A percentile compares a stretch with the other conserved stretches of the same genome.
Evolutionary conservation across 2,888 invertebrate species (phyloP).

Genomic region (Auanema sp.): DNA sequence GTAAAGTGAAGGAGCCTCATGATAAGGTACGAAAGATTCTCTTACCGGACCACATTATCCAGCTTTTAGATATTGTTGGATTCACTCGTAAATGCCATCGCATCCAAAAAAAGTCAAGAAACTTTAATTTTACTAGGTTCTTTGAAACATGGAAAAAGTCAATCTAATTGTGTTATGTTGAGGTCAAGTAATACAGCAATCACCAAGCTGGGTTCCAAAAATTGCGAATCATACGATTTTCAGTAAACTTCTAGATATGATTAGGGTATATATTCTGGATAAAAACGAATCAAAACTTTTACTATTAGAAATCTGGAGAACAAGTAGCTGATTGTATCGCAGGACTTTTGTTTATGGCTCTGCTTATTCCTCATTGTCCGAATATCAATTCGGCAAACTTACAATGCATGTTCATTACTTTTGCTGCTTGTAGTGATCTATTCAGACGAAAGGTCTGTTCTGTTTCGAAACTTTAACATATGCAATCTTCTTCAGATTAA

Average conservation of each 20-base stretch:
- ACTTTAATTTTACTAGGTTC: not conserved
- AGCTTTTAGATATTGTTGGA: constrained; percentile 5
- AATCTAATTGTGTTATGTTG: constrained; percentile 11
- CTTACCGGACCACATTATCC: not conserved
- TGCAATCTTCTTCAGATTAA: constrained; percentile 12
- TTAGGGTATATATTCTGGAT: constrained; percentile 12
- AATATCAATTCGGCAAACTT: constrained; percentile 17
- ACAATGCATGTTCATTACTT: constrained; percentile 25
- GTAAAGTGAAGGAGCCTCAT: constrained; percentile 31
- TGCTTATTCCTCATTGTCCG: constrained; percentile 36
- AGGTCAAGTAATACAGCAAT: constrained; percentile 32
- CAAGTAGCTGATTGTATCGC: constrained; percentile 20
- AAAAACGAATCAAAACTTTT: not conserved
- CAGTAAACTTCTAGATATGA: constrained; percentile 21
- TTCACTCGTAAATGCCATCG: not conserved
- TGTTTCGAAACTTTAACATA: constrained; percentile 3
- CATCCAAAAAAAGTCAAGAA: not conserved
- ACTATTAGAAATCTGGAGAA: not conserved
- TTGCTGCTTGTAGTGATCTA: constrained; percentile 17
- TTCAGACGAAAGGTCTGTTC: constrained; percentile 9
- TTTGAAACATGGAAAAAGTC: constrained; percentile 8
- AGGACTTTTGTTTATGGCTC: constrained; percentile 30
- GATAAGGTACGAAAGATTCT: constrained; percentile 25
- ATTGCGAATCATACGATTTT: constrained; percentile 36
- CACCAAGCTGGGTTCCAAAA: constrained; percentile 37